Conservation (phyloP, 2,888 invertebrate genomes). For the Euzetes globulus region DNA sequence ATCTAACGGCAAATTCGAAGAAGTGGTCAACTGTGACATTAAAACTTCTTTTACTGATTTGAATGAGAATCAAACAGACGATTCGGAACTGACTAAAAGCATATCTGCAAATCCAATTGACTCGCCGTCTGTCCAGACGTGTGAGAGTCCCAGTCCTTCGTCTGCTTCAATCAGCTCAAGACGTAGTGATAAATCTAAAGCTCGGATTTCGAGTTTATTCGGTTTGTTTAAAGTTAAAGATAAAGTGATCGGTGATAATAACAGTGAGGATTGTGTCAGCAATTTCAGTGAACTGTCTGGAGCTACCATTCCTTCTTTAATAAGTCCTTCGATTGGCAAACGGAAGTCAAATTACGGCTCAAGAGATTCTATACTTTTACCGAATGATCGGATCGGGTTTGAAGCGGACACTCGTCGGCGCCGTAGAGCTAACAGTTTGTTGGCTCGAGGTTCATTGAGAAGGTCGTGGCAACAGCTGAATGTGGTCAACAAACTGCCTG, state of each 20-base stretch:
- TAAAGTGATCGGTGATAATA: not conserved
- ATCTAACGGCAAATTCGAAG: not conserved
- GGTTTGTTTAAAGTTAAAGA: constrained; percentile 6
- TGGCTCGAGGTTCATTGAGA: not conserved
- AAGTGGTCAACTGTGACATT: not conserved
- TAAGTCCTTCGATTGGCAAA: not conserved
- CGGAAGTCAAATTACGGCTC: constrained; percentile 17
- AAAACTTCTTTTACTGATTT: not conserved
- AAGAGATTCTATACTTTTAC: not conserved
- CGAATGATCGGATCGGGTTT: not conserved
- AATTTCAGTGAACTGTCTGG: constrained; percentile 10
- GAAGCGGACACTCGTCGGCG: constrained; percentile 20
- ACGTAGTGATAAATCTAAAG: not conserved
- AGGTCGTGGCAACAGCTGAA: constrained; percentile 21
- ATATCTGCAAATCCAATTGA: not conserved
- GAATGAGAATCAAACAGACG: not conserved
- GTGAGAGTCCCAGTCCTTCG: constrained; percentile 20
- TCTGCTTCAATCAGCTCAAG: constrained; percentile 16
- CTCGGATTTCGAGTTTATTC: constrained; percentile 7
- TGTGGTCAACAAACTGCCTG: not conserved
- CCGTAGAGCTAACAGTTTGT: constrained; percentile 12
- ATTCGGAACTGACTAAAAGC: not conserved
- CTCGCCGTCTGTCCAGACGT: not conserved
- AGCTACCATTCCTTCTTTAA: constrained; percentile 2
- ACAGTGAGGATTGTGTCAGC: constrained; percentile 18